Base-by-base conservation (phyloP, 92 coral and sea anemone genomes). In the Epizoanthus ramosus region DNA sequence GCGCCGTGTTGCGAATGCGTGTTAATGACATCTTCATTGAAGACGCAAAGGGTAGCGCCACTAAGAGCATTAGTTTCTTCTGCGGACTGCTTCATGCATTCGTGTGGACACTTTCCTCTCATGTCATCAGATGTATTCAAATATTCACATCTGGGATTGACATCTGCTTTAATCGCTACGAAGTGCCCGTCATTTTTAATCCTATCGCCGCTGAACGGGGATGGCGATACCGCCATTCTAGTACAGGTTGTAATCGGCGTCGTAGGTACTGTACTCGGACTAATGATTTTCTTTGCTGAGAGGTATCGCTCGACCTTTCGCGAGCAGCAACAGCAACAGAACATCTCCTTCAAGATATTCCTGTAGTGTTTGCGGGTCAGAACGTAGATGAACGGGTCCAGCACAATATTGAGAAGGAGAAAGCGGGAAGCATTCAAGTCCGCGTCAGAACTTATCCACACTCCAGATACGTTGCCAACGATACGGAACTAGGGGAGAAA, bases 381-480 rank as follows among this genome's bases (percentile, higher is more conserved):
- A 43, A 93, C 91, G 68, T 93, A 93, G 39, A 91, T 79, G 63
- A 93, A 93, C 2, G 98, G 98, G 33, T 93, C 98, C 79, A 88
- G 80, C 9, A 93, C 93, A 5, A 89, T 85, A 84, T 91, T 93
- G n/a, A 93, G 75, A 17, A 93, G 84, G 21, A 93, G 90, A 8
- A 91, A 19, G 23, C 86, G 88, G 35, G 94, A 86, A 15, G 90
- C 92, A 9, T 81, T 79, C 16, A 89, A 84, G 77, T 93, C 98
- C 22, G 94, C 93, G 24, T 89, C 80, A 87, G 85, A 75, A 80
- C 84, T 85, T 17, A 63, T 56, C 98, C 95, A 93, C 57, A 84
- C n/a, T 50, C 89, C 93, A 56, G 94, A 89, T 12, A 93, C 86
- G 56, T 97, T 94, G n/a, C 97, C 94, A 28, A 94, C 77, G 68